These are phyloP conservation scores for Trichopoda pennipes DNA, from an alignment of 2,888 invertebrate genomes.

Conservation along the genomic window DNA sequence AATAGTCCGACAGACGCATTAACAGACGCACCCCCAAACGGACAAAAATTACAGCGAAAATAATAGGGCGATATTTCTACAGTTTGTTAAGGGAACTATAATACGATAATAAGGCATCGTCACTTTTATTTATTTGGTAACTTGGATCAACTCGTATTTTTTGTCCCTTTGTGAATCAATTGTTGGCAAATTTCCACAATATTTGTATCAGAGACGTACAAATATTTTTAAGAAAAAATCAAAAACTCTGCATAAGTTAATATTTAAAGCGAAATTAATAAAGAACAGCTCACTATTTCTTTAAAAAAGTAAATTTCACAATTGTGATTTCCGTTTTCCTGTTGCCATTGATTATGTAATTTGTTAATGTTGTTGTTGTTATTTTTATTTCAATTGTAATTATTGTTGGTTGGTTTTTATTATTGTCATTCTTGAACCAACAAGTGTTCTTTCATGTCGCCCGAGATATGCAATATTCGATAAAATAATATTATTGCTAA, in stretches of 20 bases:
- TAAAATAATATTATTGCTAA: constrained; percentile 71
- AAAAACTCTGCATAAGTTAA: neutral
- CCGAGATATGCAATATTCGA: constrained; percentile 69
- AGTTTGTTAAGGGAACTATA: too few relatives aligned
- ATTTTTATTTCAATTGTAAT: constrained; percentile 44
- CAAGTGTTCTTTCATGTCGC: constrained; percentile 69
- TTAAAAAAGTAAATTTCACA: constrained; percentile 50
- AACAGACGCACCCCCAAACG: too few relatives aligned
- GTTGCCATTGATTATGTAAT: constrained; percentile 40
- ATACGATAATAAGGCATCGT: too few relatives aligned
- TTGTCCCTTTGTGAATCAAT: too few relatives aligned
- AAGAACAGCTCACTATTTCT: neutral
- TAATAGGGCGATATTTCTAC: too few relatives aligned
- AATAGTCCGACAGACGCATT: too few relatives aligned
- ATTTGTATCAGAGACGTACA: too few relatives aligned
- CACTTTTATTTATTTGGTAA: too few relatives aligned
- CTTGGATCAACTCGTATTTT: too few relatives aligned
- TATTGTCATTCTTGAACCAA: constrained; percentile 66
- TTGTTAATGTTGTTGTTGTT: constrained; percentile 13
- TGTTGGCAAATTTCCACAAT: too few relatives aligned
- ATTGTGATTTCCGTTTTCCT: constrained; percentile 14
- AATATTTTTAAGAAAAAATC: too few relatives aligned
- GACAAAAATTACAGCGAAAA: too few relatives aligned
- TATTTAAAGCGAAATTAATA: neutral
- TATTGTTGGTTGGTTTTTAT: constrained; percentile 47